phyloP scores from a whole-genome alignment of 2,888 invertebrate species.

The Drosophila ezoana region DNA sequence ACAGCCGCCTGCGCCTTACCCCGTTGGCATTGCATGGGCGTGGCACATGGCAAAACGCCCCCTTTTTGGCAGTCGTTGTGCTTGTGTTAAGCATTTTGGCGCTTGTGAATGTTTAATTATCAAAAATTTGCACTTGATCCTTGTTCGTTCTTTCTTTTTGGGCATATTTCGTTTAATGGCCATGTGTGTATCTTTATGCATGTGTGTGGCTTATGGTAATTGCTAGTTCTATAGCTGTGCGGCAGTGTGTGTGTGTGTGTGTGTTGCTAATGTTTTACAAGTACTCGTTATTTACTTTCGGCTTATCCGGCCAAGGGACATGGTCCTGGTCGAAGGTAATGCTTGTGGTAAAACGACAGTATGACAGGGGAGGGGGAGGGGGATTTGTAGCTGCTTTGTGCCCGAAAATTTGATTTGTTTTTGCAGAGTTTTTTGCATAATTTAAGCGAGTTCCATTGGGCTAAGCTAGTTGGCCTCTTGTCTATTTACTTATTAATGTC shows the following conservation, averaged over 20 bases:
- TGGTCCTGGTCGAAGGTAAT: conserved; percentile 1
- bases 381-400: conserved; percentile 22
- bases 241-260: conserved; percentile 27
- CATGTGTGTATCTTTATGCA: conserved; percentile 19
- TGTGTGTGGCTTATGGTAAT: conserved; percentile 64
- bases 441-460: conserved; percentile 46
- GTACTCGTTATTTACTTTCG: conserved; percentile 45
- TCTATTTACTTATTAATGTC: conserved; percentile 72
- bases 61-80: conserved; percentile 37
- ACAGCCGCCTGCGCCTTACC: conserved; percentile 11
- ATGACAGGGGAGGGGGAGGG: background rate
- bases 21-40: conserved; percentile 53
- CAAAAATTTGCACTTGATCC: conserved; percentile 77
- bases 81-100: conserved; percentile 77
- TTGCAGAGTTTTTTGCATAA: conserved; percentile 56
- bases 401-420: conserved; percentile 67
- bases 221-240: conserved; percentile 39
- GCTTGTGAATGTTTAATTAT: conserved; percentile 78
- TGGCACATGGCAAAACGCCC: conserved; percentile 37
- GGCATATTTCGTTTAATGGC: conserved; percentile 55
- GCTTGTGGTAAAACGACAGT: background rate
- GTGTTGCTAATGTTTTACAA: conserved; percentile 66
- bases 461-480: conserved; percentile 50
- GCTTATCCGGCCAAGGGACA: conserved; percentile 32
- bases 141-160: conserved; percentile 57